A percentile compares a stretch with the other conserved stretches of the same genome.
phyloP scores from a whole-genome alignment of 2,888 invertebrate genomes.

The Diarsia rubi region DNA sequence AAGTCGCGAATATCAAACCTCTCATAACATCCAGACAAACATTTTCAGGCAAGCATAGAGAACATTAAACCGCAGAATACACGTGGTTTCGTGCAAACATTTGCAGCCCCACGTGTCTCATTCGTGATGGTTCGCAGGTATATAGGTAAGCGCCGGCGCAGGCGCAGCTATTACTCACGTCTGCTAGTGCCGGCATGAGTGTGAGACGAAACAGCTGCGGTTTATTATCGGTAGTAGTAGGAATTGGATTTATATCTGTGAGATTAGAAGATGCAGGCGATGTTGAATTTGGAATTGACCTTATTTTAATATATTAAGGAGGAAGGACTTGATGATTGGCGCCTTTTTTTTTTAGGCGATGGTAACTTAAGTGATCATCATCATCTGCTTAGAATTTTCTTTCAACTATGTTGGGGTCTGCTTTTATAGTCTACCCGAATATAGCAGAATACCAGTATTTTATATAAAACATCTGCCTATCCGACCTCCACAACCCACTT shows the following conservation, averaged over 20 bases:
- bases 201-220: conserved; percentile 33
- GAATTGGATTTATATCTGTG: conserved; percentile 15
- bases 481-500: too few relatives aligned
- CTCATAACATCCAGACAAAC: not conserved
- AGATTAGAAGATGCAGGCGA: not conserved
- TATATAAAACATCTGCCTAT: too few relatives aligned
- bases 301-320: conserved; percentile 11
- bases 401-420: too few relatives aligned
- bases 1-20: not conserved
- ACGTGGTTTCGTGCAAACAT: conserved; percentile 41
- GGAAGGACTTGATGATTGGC: not conserved
- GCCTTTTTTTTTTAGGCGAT: too few relatives aligned
- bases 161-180: conserved; percentile 38
- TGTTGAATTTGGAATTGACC: not conserved
- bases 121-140: conserved; percentile 48
- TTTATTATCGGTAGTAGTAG: conserved; percentile 34
- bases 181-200: not conserved
- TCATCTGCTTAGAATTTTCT: too few relatives aligned
- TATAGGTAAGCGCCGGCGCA: conserved; percentile 46
- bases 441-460: too few relatives aligned
- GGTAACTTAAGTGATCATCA: not conserved
- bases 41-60: conserved; percentile 1
- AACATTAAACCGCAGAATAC: conserved; percentile 32
- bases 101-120: conserved; percentile 21
- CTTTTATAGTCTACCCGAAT: too few relatives aligned